phyloP scores from a whole-genome alignment of 1,140 invertebrate genomes.

The Lasioglossum baleicum region DNA sequence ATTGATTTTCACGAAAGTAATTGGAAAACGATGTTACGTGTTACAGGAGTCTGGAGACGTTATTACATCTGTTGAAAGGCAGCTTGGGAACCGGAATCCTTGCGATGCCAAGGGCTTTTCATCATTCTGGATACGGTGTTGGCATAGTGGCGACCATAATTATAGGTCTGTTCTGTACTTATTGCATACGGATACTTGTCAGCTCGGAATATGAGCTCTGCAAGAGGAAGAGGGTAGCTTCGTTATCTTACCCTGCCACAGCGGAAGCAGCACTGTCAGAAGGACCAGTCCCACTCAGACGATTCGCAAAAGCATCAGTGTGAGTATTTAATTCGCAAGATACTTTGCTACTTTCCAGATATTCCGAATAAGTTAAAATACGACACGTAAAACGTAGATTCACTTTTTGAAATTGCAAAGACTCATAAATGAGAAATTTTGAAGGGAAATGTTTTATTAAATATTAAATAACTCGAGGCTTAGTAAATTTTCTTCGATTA shows the following conservation, averaged over 20 bases:
- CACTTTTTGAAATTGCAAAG: too few relatives aligned
- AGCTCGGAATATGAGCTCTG: conserved; percentile 86
- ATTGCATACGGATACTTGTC: conserved; percentile 89
- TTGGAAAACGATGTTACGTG: too few relatives aligned
- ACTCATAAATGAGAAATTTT: too few relatives aligned
- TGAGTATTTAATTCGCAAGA: conserved; percentile 76
- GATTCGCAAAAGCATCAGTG: conserved; percentile 82
- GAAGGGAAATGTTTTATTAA: too few relatives aligned
- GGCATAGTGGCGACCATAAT: conserved; percentile 85
- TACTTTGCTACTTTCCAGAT: too few relatives aligned
- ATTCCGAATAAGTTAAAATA: too few relatives aligned
- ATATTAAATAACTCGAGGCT: too few relatives aligned
- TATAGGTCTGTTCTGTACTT: conserved; percentile 88
- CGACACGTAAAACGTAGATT: too few relatives aligned
- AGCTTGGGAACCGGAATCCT: conserved; percentile 94
- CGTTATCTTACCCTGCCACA: conserved; percentile 86
- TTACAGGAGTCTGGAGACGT: conserved; percentile 84
- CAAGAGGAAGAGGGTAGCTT: conserved; percentile 84
- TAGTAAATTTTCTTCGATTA: too few relatives aligned
- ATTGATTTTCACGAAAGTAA: too few relatives aligned
- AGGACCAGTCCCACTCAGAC: conserved; percentile 83
- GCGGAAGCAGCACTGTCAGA: conserved; percentile 85
- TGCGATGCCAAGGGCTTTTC: conserved; percentile 92
- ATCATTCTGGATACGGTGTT: conserved; percentile 86
- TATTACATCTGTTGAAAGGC: conserved; percentile 90